These are phyloP conservation scores for Aleadryas rufinucha DNA, from an alignment of 2,113 vertebrate genomes.

Conservation along the genomic window DNA sequence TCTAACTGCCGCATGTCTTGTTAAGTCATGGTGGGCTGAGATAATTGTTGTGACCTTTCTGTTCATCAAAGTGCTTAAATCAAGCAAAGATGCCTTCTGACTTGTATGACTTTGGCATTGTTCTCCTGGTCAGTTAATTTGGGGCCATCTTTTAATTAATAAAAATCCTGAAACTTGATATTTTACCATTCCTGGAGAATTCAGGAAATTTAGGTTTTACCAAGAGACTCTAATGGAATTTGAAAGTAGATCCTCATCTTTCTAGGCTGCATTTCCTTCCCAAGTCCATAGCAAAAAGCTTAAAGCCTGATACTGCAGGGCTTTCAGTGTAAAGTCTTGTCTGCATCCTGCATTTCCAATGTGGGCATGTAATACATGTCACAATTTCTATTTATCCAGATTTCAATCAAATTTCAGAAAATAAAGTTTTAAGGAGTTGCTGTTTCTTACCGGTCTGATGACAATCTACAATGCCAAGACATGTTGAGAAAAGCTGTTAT, in stretches of 20 bases:
- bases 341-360: background rate
- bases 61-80: background rate
- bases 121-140: background rate
- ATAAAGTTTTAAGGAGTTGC: background rate
- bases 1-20: background rate
- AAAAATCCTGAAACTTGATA: background rate
- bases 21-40: background rate
- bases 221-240: background rate
- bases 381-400: background rate
- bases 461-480: background rate
- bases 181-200: background rate
- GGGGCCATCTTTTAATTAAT: background rate
- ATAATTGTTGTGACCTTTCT: background rate
- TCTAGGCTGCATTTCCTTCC: background rate
- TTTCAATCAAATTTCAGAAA: background rate
- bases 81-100: background rate
- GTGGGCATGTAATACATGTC: background rate
- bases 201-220: background rate
- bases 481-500: background rate
- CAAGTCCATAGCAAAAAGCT: background rate
- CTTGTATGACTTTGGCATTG: background rate
- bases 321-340: background rate
- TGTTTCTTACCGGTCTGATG: background rate
- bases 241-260: background rate
- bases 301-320: background rate